Evolutionary conservation across 2,888 invertebrate species (phyloP).

Genomic region (Craniophora ligustri): DNA sequence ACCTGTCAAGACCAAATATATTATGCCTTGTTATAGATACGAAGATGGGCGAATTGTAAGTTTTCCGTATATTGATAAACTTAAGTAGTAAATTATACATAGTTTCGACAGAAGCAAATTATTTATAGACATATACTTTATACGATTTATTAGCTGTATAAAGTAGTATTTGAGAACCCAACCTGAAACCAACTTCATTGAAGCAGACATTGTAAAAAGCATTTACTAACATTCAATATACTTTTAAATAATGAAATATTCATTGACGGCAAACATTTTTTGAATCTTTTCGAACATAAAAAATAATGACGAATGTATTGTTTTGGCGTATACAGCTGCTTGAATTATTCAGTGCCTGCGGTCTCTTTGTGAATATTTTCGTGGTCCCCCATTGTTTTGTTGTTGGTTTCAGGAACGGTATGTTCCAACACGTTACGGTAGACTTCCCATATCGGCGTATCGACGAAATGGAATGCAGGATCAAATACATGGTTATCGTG

Average conservation of each 20-base stretch:
- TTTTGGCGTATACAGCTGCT: slow-evolving; percentile 6
- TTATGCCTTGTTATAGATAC: slow-evolving; percentile 83
- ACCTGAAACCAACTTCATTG: slow-evolving; percentile 19
- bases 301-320: slow-evolving; percentile 3
- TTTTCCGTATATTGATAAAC: slow-evolving; percentile 30
- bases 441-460: slow-evolving; percentile 77
- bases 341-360: slow-evolving; percentile 28
- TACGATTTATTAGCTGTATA: background rate
- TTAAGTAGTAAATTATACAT: background rate
- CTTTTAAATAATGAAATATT: no score
- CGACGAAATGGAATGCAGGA: slow-evolving; percentile 82
- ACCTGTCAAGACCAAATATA: slow-evolving; percentile 77
- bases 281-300: slow-evolving; percentile 6
- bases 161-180: background rate
- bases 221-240: no score
- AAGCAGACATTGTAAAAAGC: background rate
- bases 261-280: background rate
- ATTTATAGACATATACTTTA: background rate
- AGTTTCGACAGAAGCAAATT: background rate
- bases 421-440: slow-evolving; percentile 80
- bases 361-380: slow-evolving; percentile 33
- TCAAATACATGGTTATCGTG: slow-evolving; percentile 81
- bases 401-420: slow-evolving; percentile 86
- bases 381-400: slow-evolving; percentile 63
- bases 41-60: slow-evolving; percentile 86